Base-by-base conservation (phyloP, 2,113 vertebrate species). In the Pao palembangensis region DNA sequence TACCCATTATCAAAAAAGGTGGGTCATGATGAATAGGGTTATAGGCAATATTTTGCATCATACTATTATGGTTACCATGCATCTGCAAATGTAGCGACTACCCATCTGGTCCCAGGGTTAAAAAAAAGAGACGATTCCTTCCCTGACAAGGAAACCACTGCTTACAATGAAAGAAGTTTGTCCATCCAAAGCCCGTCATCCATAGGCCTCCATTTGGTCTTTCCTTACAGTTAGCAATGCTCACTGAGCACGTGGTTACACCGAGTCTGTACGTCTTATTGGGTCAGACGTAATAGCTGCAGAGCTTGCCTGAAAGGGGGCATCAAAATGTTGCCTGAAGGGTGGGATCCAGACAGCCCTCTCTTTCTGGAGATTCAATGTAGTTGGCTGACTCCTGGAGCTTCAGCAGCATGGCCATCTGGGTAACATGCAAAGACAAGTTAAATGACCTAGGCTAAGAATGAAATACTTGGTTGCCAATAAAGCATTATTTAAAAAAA, bases 381-480 rank as follows among this genome's bases (percentile, higher is more conserved):
- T 93, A 98, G 88, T 98, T 98, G 87, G 96, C 96, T 0, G 95
- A 95, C 88, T 98, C 96, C 79, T 98, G 96, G 55, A 98, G 95
- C 79, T 98, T 98, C 85, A 98, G 89, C 90, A 98, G 91, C 96
- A 98, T 98, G 60, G 94, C 94, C 95, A 98, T 98, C 96, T 98
- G 77, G 38, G 48, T 18, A 51, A 19, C 60, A 71, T 43, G 34
- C 17, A 43, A 17, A 70, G 25, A 42, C 16, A 47, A 17, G 5
- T n/a, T 8, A 47, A n/a, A 47, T 47, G 12, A 38, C 34, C 8
- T 38, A 38, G 11, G 25, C 11, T 8, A 12, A 38, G 34, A 38
- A 12, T 38, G 34, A 38, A 38, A 38, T 12, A 38, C 34, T 38
- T 38, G 34, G 8, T 11, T 12, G 6, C 31, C 31, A 34, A 38